A percentile compares a stretch with the other conserved stretches of the same genome.
phyloP scores from a whole-genome alignment of 30 jellyfish, hydroid and myxozoan species.

The Pelagia noctiluca region DNA sequence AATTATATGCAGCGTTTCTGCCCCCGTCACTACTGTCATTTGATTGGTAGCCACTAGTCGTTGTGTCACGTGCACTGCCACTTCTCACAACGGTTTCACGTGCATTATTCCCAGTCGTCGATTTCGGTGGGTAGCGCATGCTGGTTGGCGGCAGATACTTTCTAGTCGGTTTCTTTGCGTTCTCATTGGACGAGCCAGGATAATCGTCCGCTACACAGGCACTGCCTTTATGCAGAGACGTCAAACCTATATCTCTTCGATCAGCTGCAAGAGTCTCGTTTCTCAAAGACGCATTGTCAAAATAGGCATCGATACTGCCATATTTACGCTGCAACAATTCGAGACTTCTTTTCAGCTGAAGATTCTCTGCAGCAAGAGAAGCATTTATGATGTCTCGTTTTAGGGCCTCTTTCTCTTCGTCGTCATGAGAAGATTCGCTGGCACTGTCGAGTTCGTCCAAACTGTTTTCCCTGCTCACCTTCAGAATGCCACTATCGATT shows the following conservation, averaged over 20 bases:
- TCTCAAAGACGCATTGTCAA: neutral
- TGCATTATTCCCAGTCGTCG: neutral
- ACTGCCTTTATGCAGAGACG: neutral
- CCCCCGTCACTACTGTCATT: slow-evolving; percentile 51
- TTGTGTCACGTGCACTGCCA: neutral
- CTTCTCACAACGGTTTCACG: too few relatives aligned
- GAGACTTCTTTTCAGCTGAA: slow-evolving; percentile 28
- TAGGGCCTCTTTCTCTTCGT: slow-evolving; percentile 34
- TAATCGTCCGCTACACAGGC: neutral
- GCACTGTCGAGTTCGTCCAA: slow-evolving; percentile 63
- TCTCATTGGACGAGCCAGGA: neutral
- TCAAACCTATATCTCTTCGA: neutral
- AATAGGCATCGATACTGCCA: slow-evolving; percentile 9
- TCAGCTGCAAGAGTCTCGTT: neutral
- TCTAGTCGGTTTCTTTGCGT: slow-evolving; percentile 15
- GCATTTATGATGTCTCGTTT: slow-evolving; percentile 34
- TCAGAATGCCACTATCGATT: slow-evolving; percentile 46
- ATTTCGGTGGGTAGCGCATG: slow-evolving; percentile 72
- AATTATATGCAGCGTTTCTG: neutral
- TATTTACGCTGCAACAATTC: slow-evolving; percentile 26
- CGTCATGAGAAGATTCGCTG: slow-evolving; percentile 62
- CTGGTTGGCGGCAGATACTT: slow-evolving; percentile 73
- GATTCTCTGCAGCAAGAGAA: slow-evolving; percentile 57
- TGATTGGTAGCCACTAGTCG: slow-evolving; percentile 12
- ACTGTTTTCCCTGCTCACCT: slow-evolving; percentile 51